Base-by-base conservation (phyloP, 2,797 vertebrate genomes). In the Protosalanx chinensis region DNA sequence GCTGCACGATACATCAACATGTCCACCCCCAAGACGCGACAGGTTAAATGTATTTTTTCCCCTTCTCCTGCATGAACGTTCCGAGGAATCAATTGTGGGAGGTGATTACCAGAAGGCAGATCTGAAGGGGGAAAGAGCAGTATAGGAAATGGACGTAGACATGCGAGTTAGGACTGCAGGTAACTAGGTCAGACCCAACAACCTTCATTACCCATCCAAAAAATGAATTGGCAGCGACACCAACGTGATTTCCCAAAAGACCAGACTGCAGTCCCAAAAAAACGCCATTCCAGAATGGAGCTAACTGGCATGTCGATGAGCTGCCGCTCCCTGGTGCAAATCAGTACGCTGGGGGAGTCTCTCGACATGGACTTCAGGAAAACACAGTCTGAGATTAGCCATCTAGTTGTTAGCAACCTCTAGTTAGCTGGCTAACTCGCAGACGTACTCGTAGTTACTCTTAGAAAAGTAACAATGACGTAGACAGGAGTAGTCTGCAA, bases 1-100 rank as follows among this genome's bases (percentile, higher is more conserved):
- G 20, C 56, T 23, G 62, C 72, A 32, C 70, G 69, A 85, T 83
- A 83, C 72, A 82, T 86, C 66, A 85, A 81, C 85, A 83, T 70
- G 61, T 82, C 79, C 67, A 73, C 15, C 66, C 46, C 8, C 4
- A 1, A 27, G 72, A 81, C 68, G 67, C 30, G 51, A 78, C 0
- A 13, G 73, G 75, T 82, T 80, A 79, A 86, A 84, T 71, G 18
- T 72, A 67, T 76, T 64, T 46, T 74, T 59, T 61, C 49, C 63
- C 35, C 71, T 46, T 12, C 37, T 23, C 23, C 33, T 20, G 30
- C 64, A 65, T 64, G 64, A 69, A 71, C 63, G 64, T 72, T 80
- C 62, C 64, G 76, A 64, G 37, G 73, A 77, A 82, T 85, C 79
- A 76, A 72, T 81, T 82, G 67, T 32, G 58, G 75, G 72, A 62